A percentile compares a stretch with the other conserved stretches of the same genome.
Conservation (phyloP, 2,888 invertebrate genomes). For the Cartodere bifasciata region DNA sequence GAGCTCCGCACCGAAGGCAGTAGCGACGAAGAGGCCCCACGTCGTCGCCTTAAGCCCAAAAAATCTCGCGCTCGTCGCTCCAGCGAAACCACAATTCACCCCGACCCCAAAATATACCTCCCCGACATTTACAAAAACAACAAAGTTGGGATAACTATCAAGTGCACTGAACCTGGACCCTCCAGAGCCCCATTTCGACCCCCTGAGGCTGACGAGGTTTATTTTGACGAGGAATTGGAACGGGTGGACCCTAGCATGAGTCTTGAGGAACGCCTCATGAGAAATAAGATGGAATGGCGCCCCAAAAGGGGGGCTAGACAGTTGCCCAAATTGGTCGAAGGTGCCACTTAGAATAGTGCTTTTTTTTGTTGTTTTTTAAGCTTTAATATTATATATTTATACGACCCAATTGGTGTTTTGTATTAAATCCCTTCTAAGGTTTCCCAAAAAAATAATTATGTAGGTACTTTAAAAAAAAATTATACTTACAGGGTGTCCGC, state of each 20-base stretch:
- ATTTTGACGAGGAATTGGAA: slow-evolving; percentile 1
- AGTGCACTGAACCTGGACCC: too few relatives aligned
- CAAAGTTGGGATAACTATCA: slow-evolving; percentile 10
- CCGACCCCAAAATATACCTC: slow-evolving; percentile 8
- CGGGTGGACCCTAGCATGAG: neutral
- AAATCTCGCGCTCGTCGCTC: slow-evolving; percentile 8
- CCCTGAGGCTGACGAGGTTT: too few relatives aligned
- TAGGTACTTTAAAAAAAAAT: too few relatives aligned
- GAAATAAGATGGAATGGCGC: slow-evolving; percentile 23
- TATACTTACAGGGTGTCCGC: too few relatives aligned
- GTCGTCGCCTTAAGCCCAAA: slow-evolving; percentile 3
- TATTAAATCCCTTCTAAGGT: too few relatives aligned
- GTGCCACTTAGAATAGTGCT: too few relatives aligned
- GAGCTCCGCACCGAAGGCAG: slow-evolving; percentile 37
- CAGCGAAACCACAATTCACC: slow-evolving; percentile 8
- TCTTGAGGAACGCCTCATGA: neutral
- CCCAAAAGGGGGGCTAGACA: slow-evolving; percentile 33
- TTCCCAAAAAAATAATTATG: too few relatives aligned
- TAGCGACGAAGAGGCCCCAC: slow-evolving; percentile 27
- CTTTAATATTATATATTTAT: too few relatives aligned
- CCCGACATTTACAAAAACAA: slow-evolving; percentile 9
- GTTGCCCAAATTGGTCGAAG: slow-evolving; percentile 24
- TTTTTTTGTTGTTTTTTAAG: too few relatives aligned
- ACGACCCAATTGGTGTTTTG: too few relatives aligned
- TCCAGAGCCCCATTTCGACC: too few relatives aligned